A percentile compares a stretch with the other conserved stretches of the same genome.
phyloP scores from a whole-genome alignment of 2,113 vertebrate genomes.

The Ctenodactylus gundi region DNA sequence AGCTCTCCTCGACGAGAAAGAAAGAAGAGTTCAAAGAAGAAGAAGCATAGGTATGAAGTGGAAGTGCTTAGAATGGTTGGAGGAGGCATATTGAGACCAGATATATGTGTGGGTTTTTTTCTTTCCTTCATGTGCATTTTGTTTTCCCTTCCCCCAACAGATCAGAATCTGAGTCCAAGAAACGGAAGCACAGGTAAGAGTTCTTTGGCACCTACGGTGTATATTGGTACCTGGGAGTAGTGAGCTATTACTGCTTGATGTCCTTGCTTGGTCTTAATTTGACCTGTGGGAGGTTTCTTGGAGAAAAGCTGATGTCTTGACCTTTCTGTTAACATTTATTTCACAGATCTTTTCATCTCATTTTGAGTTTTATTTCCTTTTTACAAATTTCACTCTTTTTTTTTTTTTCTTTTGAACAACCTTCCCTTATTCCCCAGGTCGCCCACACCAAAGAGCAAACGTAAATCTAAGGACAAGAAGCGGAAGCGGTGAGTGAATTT shows the following conservation, averaged over 20 bases:
- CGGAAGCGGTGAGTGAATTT: conserved; percentile 77
- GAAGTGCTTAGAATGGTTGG: not conserved
- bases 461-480: conserved; percentile 83
- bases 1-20: conserved; percentile 88
- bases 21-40: conserved; percentile 90
- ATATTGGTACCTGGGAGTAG: not conserved
- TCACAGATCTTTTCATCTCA: not conserved
- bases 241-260: not conserved
- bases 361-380: not conserved
- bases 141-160: conserved; percentile 3
- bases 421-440: conserved; percentile 64
- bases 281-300: not conserved
- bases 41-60: conserved; percentile 88
- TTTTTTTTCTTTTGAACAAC: not conserved
- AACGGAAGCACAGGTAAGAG: conserved; percentile 82
- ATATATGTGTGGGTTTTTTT: not conserved
- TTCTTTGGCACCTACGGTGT: not conserved
- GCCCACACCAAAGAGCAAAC: conserved; percentile 82
- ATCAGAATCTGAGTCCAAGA: conserved; percentile 83
- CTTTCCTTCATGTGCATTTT: not conserved
- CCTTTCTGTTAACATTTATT: not conserved
- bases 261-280: not conserved
- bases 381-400: too few species aligned
- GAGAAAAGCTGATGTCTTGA: not conserved
- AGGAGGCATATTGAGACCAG: not conserved